Evolutionary conservation across 2,113 vertebrate species (phyloP).

Genomic region (Melanerpes formicivorus): DNA sequence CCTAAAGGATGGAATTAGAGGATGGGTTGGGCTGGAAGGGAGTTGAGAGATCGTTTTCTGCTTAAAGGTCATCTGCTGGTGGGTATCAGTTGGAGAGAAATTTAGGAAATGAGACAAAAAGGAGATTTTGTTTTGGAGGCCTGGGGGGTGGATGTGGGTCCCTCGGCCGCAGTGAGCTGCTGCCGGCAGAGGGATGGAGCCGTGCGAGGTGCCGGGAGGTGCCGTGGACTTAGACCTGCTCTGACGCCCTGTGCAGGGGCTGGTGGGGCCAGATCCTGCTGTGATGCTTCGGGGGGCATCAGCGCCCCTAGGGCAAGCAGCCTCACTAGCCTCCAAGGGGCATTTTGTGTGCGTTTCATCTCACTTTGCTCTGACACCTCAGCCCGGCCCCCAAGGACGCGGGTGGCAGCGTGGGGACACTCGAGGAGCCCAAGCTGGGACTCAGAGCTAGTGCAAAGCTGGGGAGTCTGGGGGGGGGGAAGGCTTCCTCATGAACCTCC

Average conservation of each 20-base stretch:
- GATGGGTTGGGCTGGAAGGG: too few relatives aligned
- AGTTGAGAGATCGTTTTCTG: too few relatives aligned
- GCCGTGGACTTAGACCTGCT: background rate
- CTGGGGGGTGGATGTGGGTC: background rate
- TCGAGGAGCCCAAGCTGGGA: accelerated
- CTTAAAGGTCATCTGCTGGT: background rate
- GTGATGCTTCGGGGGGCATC: background rate
- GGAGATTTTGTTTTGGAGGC: background rate
- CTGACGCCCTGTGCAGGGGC: accelerated
- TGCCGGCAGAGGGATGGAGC: background rate
- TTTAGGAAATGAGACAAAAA: accelerated
- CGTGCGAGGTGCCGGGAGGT: accelerated
- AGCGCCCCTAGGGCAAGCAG: accelerated
- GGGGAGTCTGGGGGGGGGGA: background rate
- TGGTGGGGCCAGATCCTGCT: background rate
- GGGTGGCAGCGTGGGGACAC: background rate
- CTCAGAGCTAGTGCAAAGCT: accelerated
- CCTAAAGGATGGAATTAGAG: too few relatives aligned
- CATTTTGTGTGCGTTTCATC: accelerated
- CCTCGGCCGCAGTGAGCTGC: background rate
- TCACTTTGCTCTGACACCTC: background rate
- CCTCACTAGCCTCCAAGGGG: background rate
- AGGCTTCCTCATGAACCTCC: background rate
- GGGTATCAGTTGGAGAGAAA: background rate
- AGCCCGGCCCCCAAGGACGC: too few relatives aligned